Evolutionary conservation across 2,113 vertebrate species (phyloP), one percentile per base, ranked within the genome.

Genomic region (Oreochromis tanganicae): DNA sequence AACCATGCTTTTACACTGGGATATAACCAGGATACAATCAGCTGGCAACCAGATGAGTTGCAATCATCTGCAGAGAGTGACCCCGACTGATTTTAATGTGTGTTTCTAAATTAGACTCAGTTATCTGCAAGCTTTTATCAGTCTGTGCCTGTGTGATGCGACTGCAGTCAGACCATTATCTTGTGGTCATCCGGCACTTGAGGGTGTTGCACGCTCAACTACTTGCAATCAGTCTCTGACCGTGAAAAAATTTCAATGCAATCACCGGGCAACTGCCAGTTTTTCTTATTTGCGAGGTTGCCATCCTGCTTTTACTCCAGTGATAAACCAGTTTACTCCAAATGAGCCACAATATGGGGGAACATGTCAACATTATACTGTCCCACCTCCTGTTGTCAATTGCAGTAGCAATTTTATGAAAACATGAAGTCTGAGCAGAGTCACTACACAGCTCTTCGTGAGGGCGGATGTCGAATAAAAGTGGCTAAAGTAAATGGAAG

Each of bases 391-490:
- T 68, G 63, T 41, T 41, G 21, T 16, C 66, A 16, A 27, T 16
- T 5, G 38, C 63, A 68, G 63, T 21, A 19, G 63, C n/a, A 43
- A 71, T 43, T 71, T 71, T 71, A 71, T 43, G 36, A 71, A 71
- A 71, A 71, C 63, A 71, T 43, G 63, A 71, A 41, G n/a, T 4
- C 4, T 0, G 63, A 68, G 11, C 63, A 68, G 11, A 68, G 36
- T 38, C 63, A 21, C 63, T 24, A 5, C 38, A 1, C 36, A 41
- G 36, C 36, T 43, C 66, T 43, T 24, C 1, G 6, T 68, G 63
- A 21, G 6, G 34, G 1, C 0, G 0, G n/a, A 9, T 43, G 66
- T 71, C n/a, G 11, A 43, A 43, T 43, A 0, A 2, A 68, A 21
- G 36, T 5, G 0, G 66, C 0, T 71, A 43, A 24, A 71, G 1